phyloP scores from a whole-genome alignment of 2,888 invertebrate species.

The Palloptera scutellata region DNA sequence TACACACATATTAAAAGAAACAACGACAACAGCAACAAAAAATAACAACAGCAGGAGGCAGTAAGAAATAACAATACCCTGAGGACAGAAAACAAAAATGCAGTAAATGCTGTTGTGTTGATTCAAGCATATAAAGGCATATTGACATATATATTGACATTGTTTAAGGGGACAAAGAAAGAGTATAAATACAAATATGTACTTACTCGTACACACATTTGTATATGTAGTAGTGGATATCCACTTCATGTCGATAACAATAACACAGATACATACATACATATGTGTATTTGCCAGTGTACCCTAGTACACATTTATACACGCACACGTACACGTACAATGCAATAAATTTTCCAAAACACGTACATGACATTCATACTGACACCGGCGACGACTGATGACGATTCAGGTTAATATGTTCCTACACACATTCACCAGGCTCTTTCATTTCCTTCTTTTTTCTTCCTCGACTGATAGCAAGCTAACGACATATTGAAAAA shows the following conservation, averaged over 20 bases:
- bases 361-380: too few relatives aligned
- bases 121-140: constrained; percentile 35
- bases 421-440: too few relatives aligned
- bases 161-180: constrained; percentile 24
- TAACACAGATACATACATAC: background rate
- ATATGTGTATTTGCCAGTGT: background rate
- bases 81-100: too few relatives aligned
- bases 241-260: background rate
- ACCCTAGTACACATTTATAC: background rate
- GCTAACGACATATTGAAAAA: too few relatives aligned
- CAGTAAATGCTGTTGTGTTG: constrained; percentile 24
- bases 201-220: background rate
- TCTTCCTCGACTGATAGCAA: too few relatives aligned
- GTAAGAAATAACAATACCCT: too few relatives aligned
- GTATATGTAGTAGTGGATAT: background rate
- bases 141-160: constrained; percentile 37
- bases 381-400: too few relatives aligned
- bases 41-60: too few relatives aligned
- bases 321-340: background rate
- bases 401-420: too few relatives aligned
- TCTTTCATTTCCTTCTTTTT: too few relatives aligned
- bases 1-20: too few relatives aligned
- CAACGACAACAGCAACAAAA: too few relatives aligned
- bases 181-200: background rate
- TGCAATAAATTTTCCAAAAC: background rate